phyloP scores from a whole-genome alignment of 2,113 vertebrate genomes.

The Menura novaehollandiae region DNA sequence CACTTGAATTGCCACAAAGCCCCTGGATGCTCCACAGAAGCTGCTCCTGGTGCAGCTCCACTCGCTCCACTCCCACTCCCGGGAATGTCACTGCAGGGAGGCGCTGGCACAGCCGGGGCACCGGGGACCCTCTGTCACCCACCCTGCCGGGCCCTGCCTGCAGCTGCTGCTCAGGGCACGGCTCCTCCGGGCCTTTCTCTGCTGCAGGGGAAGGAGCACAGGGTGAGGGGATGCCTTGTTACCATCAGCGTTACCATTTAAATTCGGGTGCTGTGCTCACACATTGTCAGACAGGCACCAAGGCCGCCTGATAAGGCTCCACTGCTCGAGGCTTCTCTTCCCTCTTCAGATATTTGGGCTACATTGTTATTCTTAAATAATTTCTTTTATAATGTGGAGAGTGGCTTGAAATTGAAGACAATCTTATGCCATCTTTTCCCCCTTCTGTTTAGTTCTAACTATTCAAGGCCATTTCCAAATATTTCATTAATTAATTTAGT shows the following conservation, averaged over 20 bases:
- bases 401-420: background rate
- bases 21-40: fast-evolving
- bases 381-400: background rate
- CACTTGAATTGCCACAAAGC: background rate
- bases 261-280: background rate
- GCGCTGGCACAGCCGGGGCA: background rate
- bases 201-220: background rate
- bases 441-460: background rate
- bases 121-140: background rate
- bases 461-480: background rate
- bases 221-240: background rate
- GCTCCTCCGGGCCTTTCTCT: background rate
- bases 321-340: background rate
- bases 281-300: background rate
- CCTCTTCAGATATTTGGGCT: background rate
- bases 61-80: background rate
- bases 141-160: background rate
- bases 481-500: conserved; percentile 24
- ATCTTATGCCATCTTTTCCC: fast-evolving
- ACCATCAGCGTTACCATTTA: background rate
- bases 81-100: too few relatives aligned
- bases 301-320: background rate
- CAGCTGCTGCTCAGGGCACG: background rate
- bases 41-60: background rate
- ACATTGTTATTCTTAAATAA: background rate